These are phyloP conservation scores for Ligdia adustata DNA, from an alignment of 2,888 invertebrate genomes.

Conservation along the genomic window DNA sequence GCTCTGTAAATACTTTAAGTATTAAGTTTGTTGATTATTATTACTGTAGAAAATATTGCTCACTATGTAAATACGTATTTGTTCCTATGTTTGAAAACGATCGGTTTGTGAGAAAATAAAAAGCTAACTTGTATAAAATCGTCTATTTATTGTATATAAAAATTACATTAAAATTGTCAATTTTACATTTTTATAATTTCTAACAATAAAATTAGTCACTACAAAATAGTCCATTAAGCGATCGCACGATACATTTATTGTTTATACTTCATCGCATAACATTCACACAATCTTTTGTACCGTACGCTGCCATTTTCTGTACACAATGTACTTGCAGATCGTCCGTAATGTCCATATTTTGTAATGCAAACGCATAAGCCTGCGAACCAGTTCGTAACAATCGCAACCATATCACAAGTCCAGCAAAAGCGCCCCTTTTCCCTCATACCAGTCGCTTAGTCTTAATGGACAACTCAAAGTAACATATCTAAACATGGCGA, in stretches of 20 bases:
- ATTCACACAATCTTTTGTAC: too few species aligned
- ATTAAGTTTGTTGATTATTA: slow-evolving; percentile 45
- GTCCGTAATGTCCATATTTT: too few species aligned
- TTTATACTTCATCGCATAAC: slow-evolving; percentile 69
- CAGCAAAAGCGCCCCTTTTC: slow-evolving; percentile 20
- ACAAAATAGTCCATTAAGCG: slow-evolving; percentile 82
- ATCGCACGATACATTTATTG: slow-evolving; percentile 73
- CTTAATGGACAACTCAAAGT: slow-evolving; percentile 24
- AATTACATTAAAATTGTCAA: slow-evolving; percentile 84
- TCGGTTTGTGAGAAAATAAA: slow-evolving; percentile 55
- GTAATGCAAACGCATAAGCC: slow-evolving; percentile 46
- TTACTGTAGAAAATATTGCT: slow-evolving; percentile 40
- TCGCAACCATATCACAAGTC: slow-evolving; percentile 40
- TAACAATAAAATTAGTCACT: slow-evolving; percentile 83
- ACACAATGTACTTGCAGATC: too few species aligned
- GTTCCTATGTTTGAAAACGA: slow-evolving; percentile 56
- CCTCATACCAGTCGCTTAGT: slow-evolving; percentile 19
- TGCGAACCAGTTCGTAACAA: slow-evolving; percentile 39
- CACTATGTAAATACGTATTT: slow-evolving; percentile 39
- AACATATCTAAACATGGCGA: slow-evolving; percentile 6
- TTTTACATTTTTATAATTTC: slow-evolving; percentile 75
- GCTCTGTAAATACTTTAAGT: slow-evolving; percentile 47
- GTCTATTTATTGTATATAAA: slow-evolving; percentile 84
- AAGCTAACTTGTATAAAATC: slow-evolving; percentile 78
- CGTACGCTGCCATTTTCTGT: too few species aligned